Evolutionary conservation across 1,140 invertebrate genomes (phyloP), one percentile per base, ranked within the genome.

Genomic region (Mercenaria mercenaria): DNA sequence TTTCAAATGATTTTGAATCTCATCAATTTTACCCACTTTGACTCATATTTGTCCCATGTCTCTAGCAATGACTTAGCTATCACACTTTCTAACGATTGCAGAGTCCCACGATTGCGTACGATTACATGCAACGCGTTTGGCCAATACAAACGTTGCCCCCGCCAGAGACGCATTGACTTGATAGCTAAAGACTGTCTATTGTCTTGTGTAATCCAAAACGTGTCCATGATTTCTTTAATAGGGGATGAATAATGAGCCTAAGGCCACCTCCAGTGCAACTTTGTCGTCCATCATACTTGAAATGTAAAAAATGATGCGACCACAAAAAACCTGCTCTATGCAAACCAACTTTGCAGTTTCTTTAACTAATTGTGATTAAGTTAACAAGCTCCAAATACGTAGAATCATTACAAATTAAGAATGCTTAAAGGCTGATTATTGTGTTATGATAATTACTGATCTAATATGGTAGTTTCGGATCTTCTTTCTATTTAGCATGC

Each of bases 171-270:
- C 56, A 37, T 43, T 23, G 76, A 79, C 41, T 80, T 52, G 52
- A 80, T 67, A 37, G 39, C 59, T 69, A 32, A 81, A 80, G 59
- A 79, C 50, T 20, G 15, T 29, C 76, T 72, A 88, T 88, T 88
- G 86, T 88, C 86, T 69, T 88, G 56, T 80, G 86, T 88, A 80
- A 88, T 67, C n/a, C 77, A 67, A 88, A 88, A 88, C 86, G 86
- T 72, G 76, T 67, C 39, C 77, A 56, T 81, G 50, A 52, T 88
- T 81, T 81, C 61, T 88, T 80, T 88, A 88, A 88, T 80, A 80
- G 77, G 76, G 86, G 77, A 88, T 88, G 86, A 88, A 88, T 69
- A 88, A 88, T 88, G 86, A 72, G 61, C n/a, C 23, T 26, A n/a
- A 50, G 86, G 86, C 77, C 72, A 87, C 56, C 50, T 69, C 41